Evolutionary conservation across 2,113 vertebrate species (phyloP).

Genomic region (Callocephalon fimbriatum): DNA sequence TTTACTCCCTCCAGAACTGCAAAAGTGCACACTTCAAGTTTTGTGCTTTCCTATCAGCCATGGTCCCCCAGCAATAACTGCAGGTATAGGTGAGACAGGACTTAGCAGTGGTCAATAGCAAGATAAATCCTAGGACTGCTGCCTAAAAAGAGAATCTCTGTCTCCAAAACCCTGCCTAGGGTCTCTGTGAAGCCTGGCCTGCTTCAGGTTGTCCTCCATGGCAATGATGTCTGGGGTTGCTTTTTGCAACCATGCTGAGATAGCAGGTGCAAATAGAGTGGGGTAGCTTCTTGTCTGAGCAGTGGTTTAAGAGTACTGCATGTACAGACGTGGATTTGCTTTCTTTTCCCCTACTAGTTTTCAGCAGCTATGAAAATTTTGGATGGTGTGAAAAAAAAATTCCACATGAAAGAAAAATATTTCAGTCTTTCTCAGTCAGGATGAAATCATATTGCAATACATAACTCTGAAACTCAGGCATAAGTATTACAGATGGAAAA

Average conservation of each 20-base stretch:
- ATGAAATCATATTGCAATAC: conserved; percentile 38
- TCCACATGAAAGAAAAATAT: neutral
- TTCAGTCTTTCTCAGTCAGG: conserved; percentile 6
- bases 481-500: conserved; percentile 40
- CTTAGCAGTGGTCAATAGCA: neutral
- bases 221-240: neutral
- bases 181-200: neutral
- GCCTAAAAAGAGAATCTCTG: neutral
- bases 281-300: neutral
- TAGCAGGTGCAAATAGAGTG: neutral
- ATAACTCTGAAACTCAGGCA: conserved; percentile 3
- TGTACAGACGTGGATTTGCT: neutral
- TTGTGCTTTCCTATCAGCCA: neutral
- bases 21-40: neutral
- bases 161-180: neutral
- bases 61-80: neutral
- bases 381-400: neutral
- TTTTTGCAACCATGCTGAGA: neutral
- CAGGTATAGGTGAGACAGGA: neutral
- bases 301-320: neutral
- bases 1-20: neutral
- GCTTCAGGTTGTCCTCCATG: neutral
- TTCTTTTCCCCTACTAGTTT: neutral
- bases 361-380: neutral
- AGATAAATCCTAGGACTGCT: neutral